Percentiles rank a stretch among this genome's conserved stretches.
Evolutionary conservation across 2,797 vertebrate genomes (phyloP).

Genomic region (Arrhamphus sclerolepis): DNA sequence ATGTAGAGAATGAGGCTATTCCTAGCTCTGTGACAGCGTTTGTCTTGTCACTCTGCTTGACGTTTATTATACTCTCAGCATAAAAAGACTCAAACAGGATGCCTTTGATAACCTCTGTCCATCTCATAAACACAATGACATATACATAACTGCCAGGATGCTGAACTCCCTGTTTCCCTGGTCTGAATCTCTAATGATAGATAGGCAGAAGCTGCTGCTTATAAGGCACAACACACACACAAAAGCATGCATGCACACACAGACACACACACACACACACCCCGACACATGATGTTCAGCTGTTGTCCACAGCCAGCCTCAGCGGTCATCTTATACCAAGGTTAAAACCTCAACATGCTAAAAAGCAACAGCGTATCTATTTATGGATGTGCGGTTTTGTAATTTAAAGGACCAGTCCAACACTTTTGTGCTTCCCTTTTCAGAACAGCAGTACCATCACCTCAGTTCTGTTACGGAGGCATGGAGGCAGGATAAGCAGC

Average conservation of each 20-base stretch:
- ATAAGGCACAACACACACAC: constrained; percentile 30
- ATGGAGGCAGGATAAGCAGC: neutral
- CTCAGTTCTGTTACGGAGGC: neutral
- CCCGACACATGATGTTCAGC: constrained; percentile 55
- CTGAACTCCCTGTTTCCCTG: constrained; percentile 47
- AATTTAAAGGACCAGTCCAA: constrained; percentile 22
- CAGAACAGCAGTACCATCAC: neutral
- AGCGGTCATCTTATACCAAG: constrained; percentile 38
- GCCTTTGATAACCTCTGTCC: neutral
- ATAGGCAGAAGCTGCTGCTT: constrained; percentile 55
- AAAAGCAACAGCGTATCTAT: constrained; percentile 42
- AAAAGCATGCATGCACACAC: neutral
- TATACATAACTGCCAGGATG: constrained; percentile 51
- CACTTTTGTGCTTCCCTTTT: neutral
- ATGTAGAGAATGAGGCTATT: constrained; percentile 48
- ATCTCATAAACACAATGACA: constrained; percentile 9
- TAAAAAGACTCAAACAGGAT: constrained; percentile 63
- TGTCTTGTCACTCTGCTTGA: constrained; percentile 48
- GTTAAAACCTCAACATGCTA: constrained; percentile 41
- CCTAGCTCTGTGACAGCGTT: constrained; percentile 19
- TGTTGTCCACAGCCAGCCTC: constrained; percentile 49
- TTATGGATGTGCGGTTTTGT: constrained; percentile 36
- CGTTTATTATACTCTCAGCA: constrained; percentile 38
- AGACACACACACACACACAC: constrained; percentile 5
- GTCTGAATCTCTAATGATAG: constrained; percentile 44